These are phyloP conservation scores for Eilema depressum DNA, from an alignment of 2,888 invertebrate species.

Conservation along the genomic window DNA sequence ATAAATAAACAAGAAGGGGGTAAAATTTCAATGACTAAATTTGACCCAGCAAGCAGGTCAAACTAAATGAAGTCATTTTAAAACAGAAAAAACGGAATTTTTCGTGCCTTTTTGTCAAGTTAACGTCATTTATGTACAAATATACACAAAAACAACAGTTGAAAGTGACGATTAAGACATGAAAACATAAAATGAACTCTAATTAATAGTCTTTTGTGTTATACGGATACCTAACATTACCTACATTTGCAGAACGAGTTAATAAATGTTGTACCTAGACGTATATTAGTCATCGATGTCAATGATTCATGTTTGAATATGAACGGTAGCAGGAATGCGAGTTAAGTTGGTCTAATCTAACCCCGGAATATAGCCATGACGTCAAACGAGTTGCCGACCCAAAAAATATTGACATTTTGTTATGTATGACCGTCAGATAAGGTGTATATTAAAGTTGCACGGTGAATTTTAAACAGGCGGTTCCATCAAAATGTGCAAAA, in stretches of 20 bases:
- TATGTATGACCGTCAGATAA: background rate
- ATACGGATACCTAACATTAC: slow-evolving; percentile 32
- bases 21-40: no score
- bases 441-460: background rate
- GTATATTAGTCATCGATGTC: slow-evolving; percentile 51
- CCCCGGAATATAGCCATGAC: slow-evolving; percentile 8
- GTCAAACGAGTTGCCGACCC: background rate
- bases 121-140: background rate
- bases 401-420: background rate
- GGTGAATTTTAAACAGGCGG: no score
- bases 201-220: no score
- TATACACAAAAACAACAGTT: background rate
- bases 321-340: slow-evolving; percentile 36
- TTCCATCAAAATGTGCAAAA: no score
- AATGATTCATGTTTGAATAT: slow-evolving; percentile 50
- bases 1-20: background rate
- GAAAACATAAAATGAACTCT: background rate
- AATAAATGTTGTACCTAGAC: slow-evolving; percentile 37
- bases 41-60: background rate
- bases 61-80: background rate
- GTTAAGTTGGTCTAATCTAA: slow-evolving; percentile 29
- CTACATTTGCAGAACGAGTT: slow-evolving; percentile 41
- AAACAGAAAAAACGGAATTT: background rate
- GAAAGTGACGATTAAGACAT: background rate
- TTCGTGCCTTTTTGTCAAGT: background rate